Evolutionary conservation across 2,113 vertebrate genomes (phyloP).

Genomic region (Capreolus pygargus): DNA sequence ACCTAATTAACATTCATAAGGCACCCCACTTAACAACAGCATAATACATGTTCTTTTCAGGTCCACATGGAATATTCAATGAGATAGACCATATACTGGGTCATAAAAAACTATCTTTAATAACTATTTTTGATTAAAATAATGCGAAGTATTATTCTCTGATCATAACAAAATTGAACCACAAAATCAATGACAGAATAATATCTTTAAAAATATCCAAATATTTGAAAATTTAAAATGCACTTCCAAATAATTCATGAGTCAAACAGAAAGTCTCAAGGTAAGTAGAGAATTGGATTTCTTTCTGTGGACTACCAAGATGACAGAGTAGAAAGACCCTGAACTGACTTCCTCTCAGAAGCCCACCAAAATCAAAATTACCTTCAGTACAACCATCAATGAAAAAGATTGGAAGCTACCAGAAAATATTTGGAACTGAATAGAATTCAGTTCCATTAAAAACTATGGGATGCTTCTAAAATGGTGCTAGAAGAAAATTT

Average conservation of each 20-base stretch:
- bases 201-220: not conserved
- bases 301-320: not conserved
- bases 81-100: not conserved
- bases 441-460: not conserved
- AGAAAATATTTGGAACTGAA: not conserved
- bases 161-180: not conserved
- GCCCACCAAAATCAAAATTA: not conserved
- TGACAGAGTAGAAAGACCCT: not conserved
- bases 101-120: not conserved
- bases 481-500: not conserved
- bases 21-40: not conserved
- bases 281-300: not conserved
- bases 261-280: not conserved
- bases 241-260: not conserved
- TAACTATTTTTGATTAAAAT: not conserved
- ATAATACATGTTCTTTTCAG: not conserved
- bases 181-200: not conserved
- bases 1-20: conserved; percentile 3
- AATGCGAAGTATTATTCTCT: not conserved
- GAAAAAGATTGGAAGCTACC: not conserved
- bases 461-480: not conserved
- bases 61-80: not conserved
- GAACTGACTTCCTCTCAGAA: not conserved
- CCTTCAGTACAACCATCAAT: not conserved
- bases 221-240: not conserved